Conservation (phyloP, 1,140 invertebrate genomes). For the Saccostrea echinata region DNA sequence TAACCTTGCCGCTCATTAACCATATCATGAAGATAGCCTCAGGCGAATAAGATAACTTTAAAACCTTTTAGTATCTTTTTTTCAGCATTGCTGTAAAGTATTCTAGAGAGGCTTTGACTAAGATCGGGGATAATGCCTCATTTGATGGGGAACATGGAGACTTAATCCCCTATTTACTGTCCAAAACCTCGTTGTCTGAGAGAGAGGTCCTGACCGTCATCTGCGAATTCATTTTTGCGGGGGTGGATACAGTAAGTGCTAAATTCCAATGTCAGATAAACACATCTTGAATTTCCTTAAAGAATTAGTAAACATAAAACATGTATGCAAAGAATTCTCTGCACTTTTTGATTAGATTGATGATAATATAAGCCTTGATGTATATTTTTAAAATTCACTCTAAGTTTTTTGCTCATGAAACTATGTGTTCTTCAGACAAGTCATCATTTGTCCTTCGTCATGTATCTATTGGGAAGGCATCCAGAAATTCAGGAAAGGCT, state of each 20-base stretch:
- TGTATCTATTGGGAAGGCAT: conserved; percentile 58
- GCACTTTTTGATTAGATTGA: too few relatives aligned
- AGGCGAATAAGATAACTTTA: too few relatives aligned
- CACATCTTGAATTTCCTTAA: neutral
- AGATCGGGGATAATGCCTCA: neutral
- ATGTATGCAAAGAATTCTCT: too few relatives aligned
- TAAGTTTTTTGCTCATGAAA: too few relatives aligned
- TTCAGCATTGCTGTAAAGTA: conserved; percentile 59
- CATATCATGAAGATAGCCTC: too few relatives aligned
- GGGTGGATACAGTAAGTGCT: conserved; percentile 66
- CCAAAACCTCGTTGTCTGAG: conserved; percentile 55
- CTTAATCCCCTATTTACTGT: conserved; percentile 63
- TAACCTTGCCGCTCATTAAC: too few relatives aligned
- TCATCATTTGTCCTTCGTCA: conserved; percentile 75
- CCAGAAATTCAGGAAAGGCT: conserved; percentile 77
- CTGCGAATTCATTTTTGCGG: conserved; percentile 66
- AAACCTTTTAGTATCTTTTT: neutral
- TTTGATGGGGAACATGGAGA: conserved; percentile 58
- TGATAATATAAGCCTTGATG: too few relatives aligned
- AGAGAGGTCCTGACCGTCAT: conserved; percentile 59
- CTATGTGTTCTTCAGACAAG: conserved; percentile 85
- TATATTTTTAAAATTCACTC: too few relatives aligned
- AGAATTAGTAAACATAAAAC: too few relatives aligned
- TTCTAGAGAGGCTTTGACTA: conserved; percentile 45
- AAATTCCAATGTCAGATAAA: neutral